Percentiles rank a stretch among this genome's conserved stretches.
Conservation (phyloP, 2,888 invertebrate species). For the Leucoma salicis region DNA sequence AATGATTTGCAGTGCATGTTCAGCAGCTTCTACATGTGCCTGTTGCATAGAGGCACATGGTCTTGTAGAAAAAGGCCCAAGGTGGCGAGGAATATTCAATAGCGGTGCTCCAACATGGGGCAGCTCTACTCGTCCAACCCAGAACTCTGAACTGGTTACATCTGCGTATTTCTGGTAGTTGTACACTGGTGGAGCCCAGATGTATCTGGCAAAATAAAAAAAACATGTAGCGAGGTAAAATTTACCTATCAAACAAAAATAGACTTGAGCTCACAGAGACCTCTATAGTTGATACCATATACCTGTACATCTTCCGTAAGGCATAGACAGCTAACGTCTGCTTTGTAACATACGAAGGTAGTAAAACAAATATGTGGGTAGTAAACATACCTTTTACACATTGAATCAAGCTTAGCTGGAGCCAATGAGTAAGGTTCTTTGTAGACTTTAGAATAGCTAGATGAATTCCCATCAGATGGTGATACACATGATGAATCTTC, state of each 20-base stretch:
- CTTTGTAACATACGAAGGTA: too few species aligned
- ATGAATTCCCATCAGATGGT: constrained; percentile 42
- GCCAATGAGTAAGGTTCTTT: constrained; percentile 50
- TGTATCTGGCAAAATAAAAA: too few species aligned
- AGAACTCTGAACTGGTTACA: constrained; percentile 45
- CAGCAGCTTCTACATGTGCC: constrained; percentile 63
- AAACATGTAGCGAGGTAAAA: too few species aligned
- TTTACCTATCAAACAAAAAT: too few species aligned
- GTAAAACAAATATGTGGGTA: too few species aligned
- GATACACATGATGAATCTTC: constrained; percentile 57
- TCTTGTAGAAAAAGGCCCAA: constrained; percentile 57
- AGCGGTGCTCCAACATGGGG: constrained; percentile 60
- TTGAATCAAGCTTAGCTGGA: constrained; percentile 65
- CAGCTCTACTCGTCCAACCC: constrained; percentile 58
- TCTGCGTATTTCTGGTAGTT: constrained; percentile 57
- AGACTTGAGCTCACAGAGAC: too few species aligned
- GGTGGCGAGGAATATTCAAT: constrained; percentile 37
- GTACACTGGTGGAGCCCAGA: constrained; percentile 62
- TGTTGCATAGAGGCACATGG: constrained; percentile 52
- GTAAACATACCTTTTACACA: constrained; percentile 62
- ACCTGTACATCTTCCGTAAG: too few species aligned
- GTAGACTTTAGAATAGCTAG: constrained; percentile 15
- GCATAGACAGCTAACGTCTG: too few species aligned
- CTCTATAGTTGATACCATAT: too few species aligned
- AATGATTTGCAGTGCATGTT: constrained; percentile 53